phyloP scores from a whole-genome alignment of 2,113 vertebrate species.

The Chaetodon trifascialis region DNA sequence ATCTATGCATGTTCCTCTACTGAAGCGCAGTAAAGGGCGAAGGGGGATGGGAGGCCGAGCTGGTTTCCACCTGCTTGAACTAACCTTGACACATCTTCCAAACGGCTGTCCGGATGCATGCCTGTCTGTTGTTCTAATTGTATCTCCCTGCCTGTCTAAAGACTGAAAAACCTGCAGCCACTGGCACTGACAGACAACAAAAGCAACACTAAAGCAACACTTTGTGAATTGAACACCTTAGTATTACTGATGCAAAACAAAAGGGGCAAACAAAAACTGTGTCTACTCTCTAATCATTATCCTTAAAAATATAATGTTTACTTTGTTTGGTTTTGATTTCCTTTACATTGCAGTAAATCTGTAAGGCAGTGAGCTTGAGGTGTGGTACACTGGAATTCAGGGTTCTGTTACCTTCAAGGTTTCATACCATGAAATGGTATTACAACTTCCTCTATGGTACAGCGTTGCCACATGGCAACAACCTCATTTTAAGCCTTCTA shows the following conservation, averaged over 20 bases:
- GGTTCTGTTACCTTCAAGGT: neutral
- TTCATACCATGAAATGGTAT: neutral
- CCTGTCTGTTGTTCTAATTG: constrained; percentile 31
- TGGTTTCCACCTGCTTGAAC: constrained; percentile 53
- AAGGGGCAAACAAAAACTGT: neutral
- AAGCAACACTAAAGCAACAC: constrained; percentile 6
- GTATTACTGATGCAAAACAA: constrained; percentile 10
- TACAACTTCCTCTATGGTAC: too few relatives aligned
- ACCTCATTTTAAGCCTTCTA: too few relatives aligned
- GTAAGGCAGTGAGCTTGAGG: neutral
- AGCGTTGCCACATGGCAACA: too few relatives aligned
- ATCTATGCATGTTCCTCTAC: constrained; percentile 36
- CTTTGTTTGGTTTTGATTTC: neutral
- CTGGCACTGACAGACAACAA: constrained; percentile 27
- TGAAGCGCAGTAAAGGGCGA: neutral
- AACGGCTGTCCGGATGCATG: constrained; percentile 7
- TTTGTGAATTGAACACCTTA: neutral
- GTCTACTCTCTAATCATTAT: neutral
- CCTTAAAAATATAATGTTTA: neutral
- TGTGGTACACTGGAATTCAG: neutral
- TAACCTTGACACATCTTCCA: constrained; percentile 49
- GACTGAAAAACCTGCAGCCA: constrained; percentile 24
- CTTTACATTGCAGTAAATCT: neutral
- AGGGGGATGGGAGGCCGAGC: neutral
- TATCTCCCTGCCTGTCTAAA: constrained; percentile 5